phyloP scores from a whole-genome alignment of 1,140 invertebrate species.

The Drosophila baimaii region DNA sequence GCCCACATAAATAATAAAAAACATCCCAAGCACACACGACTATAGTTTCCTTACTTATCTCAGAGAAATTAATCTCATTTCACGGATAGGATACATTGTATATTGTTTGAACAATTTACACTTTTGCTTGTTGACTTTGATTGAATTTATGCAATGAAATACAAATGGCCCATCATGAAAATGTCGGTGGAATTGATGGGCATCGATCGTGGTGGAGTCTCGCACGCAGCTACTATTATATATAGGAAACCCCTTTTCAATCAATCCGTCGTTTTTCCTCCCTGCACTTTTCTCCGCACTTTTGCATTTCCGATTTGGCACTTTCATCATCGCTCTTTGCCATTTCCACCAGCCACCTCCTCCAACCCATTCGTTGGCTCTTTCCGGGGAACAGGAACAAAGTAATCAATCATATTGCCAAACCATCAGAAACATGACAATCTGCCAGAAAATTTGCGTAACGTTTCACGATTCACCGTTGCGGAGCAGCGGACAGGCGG shows the following conservation, averaged over 20 bases:
- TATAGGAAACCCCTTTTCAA: conserved; percentile 30
- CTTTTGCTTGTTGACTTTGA: conserved; percentile 1
- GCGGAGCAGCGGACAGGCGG: not conserved
- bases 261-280: conserved; percentile 25
- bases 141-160: conserved; percentile 12
- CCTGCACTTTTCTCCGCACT: conserved; percentile 26
- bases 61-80: not conserved
- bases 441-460: conserved; percentile 74
- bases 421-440: conserved; percentile 80
- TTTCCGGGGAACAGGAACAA: conserved; percentile 65
- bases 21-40: no score
- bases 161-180: conserved; percentile 12
- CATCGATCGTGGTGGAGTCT: conserved; percentile 1
- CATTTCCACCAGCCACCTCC: conserved; percentile 9
- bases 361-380: conserved; percentile 6
- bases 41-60: no score
- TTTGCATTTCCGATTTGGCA: conserved; percentile 58
- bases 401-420: conserved; percentile 77
- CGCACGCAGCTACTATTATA: not conserved
- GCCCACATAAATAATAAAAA: no score
- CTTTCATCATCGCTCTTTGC: conserved; percentile 12
- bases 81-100: no score
- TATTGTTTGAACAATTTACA: conserved; percentile 1
- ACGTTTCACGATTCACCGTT: conserved; percentile 49
- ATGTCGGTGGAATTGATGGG: conserved; percentile 21